Evolutionary conservation across 1,140 invertebrate genomes (phyloP).

Genomic region (Pseudachorutes palmiensis): DNA sequence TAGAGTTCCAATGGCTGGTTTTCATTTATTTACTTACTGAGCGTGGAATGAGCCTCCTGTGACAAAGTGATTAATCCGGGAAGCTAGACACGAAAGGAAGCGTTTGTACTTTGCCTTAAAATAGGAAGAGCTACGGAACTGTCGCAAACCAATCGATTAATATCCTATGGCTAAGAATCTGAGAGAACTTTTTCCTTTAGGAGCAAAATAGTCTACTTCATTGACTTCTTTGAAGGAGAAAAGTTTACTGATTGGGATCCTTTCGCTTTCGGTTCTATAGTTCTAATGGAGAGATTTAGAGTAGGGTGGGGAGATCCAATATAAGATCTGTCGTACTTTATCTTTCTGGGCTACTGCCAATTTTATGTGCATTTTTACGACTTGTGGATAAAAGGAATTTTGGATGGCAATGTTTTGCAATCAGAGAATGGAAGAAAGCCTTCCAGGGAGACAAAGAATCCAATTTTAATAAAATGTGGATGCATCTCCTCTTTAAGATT

Average conservation of each 20-base stretch:
- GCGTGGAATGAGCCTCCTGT: neutral
- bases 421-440: too few species aligned
- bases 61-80: neutral
- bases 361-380: neutral
- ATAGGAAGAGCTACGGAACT: slow-evolving; percentile 6
- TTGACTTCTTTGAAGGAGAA: neutral
- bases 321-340: too few species aligned
- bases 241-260: neutral
- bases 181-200: neutral
- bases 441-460: too few species aligned
- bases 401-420: neutral
- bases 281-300: slow-evolving; percentile 1
- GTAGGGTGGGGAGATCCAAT: too few species aligned
- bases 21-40: neutral
- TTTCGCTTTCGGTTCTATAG: too few species aligned
- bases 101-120: neutral
- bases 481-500: too few species aligned
- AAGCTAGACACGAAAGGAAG: slow-evolving; percentile 7
- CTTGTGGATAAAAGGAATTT: neutral
- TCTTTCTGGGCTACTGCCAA: neutral
- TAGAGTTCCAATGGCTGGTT: neutral
- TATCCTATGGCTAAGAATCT: slow-evolving; percentile 7
- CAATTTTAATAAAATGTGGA: too few species aligned
- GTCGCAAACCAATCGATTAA: slow-evolving; percentile 29
- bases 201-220: too few species aligned